Evolutionary conservation across 2,797 vertebrate species (phyloP), one percentile per base, ranked within the genome.

Genomic region (Falco novaeseelandiae): DNA sequence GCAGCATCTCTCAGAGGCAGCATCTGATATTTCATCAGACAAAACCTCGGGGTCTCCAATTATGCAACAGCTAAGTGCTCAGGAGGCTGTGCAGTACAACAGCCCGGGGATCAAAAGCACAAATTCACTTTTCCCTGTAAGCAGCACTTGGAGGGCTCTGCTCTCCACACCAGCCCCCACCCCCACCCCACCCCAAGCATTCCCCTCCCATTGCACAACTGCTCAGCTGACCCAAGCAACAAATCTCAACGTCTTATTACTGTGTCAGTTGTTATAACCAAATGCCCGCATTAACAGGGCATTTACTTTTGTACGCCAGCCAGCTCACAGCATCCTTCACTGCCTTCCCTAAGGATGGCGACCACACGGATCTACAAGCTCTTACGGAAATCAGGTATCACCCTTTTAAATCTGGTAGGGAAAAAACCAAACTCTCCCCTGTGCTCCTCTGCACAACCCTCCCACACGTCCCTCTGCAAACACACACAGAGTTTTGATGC

Each of bases 321-420:
- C 67, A 88, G 49, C 40, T 83, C 52, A 22, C 26, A 36, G 15
- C 20, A 63, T 17, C 19, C 52, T 59, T 48, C n/a, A 2, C 23
- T 36, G 46, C 57, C 36, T 78, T 17, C 16, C 14, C 40, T n/a
- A 26, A 57, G 9, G 27, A 36, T 42, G 58, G 46, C 0, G 6
- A 51, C 48, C 26, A 12, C 2, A 16, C 1, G 0, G 19, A 13
- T 6, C 27, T 4, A 5, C 12, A 26, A 59, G 32, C 34, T 38
- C 46, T 36, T 59, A 52, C 67, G 79, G 44, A 58, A 48, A 82
- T 38, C 21, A 1, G 16, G 10, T 14, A n/a, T 26, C 40, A 83
- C 29, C 21, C 20, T 63, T 67, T 32, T 10, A 67, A 55, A 81
- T 15, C 65, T 15, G 23, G 6, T 7, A 36, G 23, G 44, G 67